Percentiles rank a stretch among this genome's conserved stretches.
Evolutionary conservation across 2,888 invertebrate species (phyloP).

Genomic region (Andrena bucephala): DNA sequence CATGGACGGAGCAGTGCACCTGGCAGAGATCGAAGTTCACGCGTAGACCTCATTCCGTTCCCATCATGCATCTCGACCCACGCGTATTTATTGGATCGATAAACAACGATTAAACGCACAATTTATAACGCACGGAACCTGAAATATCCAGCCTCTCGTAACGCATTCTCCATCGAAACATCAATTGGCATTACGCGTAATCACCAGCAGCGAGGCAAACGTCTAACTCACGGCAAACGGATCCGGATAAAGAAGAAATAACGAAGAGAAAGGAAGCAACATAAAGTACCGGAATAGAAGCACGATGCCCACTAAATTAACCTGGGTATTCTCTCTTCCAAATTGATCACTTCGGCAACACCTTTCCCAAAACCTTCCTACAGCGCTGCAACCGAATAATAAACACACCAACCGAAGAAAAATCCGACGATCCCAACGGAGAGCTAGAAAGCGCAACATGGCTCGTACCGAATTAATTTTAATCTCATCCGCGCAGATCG

Average conservation of each 20-base stretch:
- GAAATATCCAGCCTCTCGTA: slow-evolving; percentile 19
- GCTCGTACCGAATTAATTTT: slow-evolving; percentile 16
- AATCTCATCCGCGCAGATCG: neutral
- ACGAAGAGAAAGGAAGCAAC: neutral
- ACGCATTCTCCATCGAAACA: neutral
- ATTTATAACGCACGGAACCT: slow-evolving; percentile 14
- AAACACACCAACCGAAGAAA: neutral
- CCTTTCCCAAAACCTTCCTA: neutral
- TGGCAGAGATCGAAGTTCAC: slow-evolving; percentile 71
- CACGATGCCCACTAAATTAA: too few relatives aligned
- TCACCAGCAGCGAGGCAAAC: neutral
- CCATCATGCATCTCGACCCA: slow-evolving; percentile 36
- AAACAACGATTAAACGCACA: slow-evolving; percentile 47
- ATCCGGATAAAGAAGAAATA: neutral
- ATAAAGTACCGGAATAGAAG: neutral
- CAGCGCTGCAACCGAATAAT: neutral
- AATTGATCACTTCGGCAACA: too few relatives aligned
- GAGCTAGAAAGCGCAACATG: neutral
- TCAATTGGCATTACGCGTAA: slow-evolving; percentile 3
- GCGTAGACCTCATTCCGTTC: slow-evolving; percentile 49
- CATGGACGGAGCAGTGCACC: slow-evolving; percentile 72
- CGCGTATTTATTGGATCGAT: slow-evolving; percentile 51
- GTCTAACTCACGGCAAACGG: neutral
- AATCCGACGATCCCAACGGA: neutral
- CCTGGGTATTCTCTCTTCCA: too few relatives aligned